A percentile compares a stretch with the other conserved stretches of the same genome.
Evolutionary conservation across 2,888 invertebrate genomes (phyloP).

Genomic region (Drosophila hamatofila): DNA sequence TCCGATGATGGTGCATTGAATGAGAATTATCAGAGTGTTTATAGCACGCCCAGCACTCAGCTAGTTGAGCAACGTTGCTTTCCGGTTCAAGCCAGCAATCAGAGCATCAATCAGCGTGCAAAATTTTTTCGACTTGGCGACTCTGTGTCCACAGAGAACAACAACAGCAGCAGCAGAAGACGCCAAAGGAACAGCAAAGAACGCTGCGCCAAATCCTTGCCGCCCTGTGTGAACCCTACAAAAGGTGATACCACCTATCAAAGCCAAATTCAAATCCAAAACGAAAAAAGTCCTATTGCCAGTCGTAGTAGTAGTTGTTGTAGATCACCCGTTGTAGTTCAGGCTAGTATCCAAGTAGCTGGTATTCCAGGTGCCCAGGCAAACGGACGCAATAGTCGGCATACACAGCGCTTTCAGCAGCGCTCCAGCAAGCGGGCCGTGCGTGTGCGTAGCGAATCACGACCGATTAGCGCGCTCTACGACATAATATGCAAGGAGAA

Average conservation of each 20-base stretch:
- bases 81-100: constrained; percentile 48
- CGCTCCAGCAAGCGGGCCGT: constrained; percentile 82
- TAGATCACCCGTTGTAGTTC: constrained; percentile 58
- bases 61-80: constrained; percentile 82
- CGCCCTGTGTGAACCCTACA: constrained; percentile 73
- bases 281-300: constrained; percentile 13
- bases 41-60: constrained; percentile 82
- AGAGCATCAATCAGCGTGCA: constrained; percentile 25
- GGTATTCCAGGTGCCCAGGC: constrained; percentile 23
- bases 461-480: constrained; percentile 85
- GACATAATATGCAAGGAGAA: constrained; percentile 86
- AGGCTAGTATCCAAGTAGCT: constrained; percentile 66
- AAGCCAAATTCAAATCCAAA: constrained; percentile 11
- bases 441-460: constrained; percentile 84
- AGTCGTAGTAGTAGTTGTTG: constrained; percentile 34
- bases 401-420: constrained; percentile 81
- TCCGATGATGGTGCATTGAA: constrained; percentile 79
- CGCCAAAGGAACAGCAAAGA: constrained; percentile 60
- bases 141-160: constrained; percentile 59
- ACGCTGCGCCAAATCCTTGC: constrained; percentile 74
- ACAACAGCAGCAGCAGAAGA: constrained; percentile 53
- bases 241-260: constrained; percentile 74
- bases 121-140: constrained; percentile 78
- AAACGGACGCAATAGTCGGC: constrained; percentile 72
- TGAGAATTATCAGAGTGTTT: constrained; percentile 84